Percentiles rank a stretch among this genome's conserved stretches.
Conservation (phyloP, 2,888 invertebrate genomes). For the Cataglyphis cursor region DNA sequence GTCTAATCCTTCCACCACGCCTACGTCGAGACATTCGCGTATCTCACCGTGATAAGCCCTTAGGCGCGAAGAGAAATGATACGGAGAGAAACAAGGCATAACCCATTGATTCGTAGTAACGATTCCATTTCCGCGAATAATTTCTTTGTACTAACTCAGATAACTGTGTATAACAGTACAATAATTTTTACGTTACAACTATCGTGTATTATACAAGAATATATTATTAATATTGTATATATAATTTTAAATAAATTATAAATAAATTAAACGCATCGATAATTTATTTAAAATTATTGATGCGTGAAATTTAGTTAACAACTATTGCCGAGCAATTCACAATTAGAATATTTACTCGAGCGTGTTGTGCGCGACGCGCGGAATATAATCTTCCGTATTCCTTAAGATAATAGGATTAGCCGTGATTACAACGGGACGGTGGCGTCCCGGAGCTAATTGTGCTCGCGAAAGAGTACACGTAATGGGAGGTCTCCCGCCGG, state of each 20-base stretch:
- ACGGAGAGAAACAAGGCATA: constrained; percentile 48
- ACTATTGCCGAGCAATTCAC: neutral
- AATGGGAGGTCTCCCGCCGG: constrained; percentile 67
- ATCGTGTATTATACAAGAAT: neutral
- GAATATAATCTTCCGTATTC: constrained; percentile 58
- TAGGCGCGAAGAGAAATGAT: constrained; percentile 62
- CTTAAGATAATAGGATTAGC: constrained; percentile 74
- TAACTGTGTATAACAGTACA: neutral
- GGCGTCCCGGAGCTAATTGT: constrained; percentile 73
- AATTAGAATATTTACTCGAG: constrained; percentile 64
- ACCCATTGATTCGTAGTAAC: constrained; percentile 50
- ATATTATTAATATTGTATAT: neutral
- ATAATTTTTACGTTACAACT: constrained; percentile 22
- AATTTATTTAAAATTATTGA: neutral
- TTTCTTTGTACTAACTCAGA: constrained; percentile 7
- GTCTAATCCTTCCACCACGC: constrained; percentile 80
- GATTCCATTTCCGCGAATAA: constrained; percentile 42
- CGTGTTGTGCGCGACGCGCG: constrained; percentile 53
- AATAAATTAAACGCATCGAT: no score
- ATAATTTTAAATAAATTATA: neutral
- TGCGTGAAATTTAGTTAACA: neutral
- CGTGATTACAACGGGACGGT: constrained; percentile 73
- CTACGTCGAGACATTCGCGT: constrained; percentile 79
- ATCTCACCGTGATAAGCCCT: constrained; percentile 72
- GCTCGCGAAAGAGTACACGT: constrained; percentile 65